These are phyloP conservation scores for Nysson spinosus DNA, from an alignment of 2,888 invertebrate genomes.

Conservation along the genomic window DNA sequence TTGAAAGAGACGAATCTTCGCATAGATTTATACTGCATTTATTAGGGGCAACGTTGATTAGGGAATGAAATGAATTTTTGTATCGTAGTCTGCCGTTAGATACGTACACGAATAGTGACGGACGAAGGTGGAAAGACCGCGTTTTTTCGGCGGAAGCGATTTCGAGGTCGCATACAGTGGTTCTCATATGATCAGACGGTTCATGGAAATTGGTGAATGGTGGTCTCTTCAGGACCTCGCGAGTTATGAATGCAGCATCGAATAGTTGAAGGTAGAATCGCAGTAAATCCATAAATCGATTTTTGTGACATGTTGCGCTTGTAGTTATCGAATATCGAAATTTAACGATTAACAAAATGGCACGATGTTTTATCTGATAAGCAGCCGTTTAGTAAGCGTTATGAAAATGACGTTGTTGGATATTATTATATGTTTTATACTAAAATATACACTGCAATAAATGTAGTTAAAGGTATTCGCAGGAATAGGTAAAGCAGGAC, in stretches of 20 bases:
- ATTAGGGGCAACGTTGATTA: background rate
- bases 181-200: constrained; percentile 53
- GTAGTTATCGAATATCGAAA: background rate
- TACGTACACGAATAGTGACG: background rate
- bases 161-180: constrained; percentile 69
- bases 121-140: constrained; percentile 26
- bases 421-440: too few species aligned
- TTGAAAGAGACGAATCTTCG: background rate
- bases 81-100: too few species aligned
- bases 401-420: too few species aligned
- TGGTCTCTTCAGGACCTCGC: background rate
- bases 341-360: background rate
- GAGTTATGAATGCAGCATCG: background rate
- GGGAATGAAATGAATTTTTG: too few species aligned
- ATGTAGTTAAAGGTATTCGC: too few species aligned
- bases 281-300: background rate
- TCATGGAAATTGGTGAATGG: constrained; percentile 19
- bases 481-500: too few species aligned
- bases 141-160: constrained; percentile 63
- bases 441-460: constrained; percentile 5
- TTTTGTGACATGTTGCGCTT: background rate
- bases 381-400: too few species aligned
- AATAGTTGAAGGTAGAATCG: too few species aligned
- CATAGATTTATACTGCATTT: background rate
- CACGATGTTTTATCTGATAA: too few species aligned